These are phyloP conservation scores for Forbesichthys agassizii DNA, from an alignment of 2,113 vertebrate species.

Conservation along the genomic window DNA sequence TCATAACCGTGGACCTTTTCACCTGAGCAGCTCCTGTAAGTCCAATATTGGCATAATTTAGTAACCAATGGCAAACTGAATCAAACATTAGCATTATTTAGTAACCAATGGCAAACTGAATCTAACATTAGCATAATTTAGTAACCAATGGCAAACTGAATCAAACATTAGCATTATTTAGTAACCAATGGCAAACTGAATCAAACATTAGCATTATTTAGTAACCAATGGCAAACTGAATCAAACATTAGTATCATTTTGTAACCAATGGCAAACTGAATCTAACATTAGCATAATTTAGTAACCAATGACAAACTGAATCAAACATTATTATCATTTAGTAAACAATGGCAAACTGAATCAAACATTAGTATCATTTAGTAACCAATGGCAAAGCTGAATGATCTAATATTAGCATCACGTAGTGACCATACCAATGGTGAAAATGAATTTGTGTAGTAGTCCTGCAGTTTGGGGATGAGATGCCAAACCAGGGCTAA, in stretches of 20 bases:
- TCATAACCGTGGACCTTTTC: conserved; percentile 5
- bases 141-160: conserved; percentile 1
- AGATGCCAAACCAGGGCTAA: conserved; percentile 2
- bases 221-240: not conserved
- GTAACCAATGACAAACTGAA: not conserved
- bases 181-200: not conserved
- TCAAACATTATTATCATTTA: not conserved
- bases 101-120: not conserved
- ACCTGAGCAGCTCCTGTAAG: not conserved
- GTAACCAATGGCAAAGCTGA: not conserved
- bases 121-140: conserved; percentile 26
- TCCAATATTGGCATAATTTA: conserved; percentile 24
- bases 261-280: not conserved
- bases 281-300: conserved; percentile 4
- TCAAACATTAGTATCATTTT: not conserved
- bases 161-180: conserved; percentile 3
- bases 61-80: not conserved
- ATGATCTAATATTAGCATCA: too few species aligned
- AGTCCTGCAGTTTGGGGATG: not conserved
- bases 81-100: not conserved
- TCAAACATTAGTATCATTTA: conserved; percentile 2
- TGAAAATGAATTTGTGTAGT: not conserved
- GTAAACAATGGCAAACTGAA: not conserved
- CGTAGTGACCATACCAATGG: too few species aligned
- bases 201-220: too few species aligned